Conservation (phyloP, 1,140 invertebrate genomes). For the Drosophila kohkoa region DNA sequence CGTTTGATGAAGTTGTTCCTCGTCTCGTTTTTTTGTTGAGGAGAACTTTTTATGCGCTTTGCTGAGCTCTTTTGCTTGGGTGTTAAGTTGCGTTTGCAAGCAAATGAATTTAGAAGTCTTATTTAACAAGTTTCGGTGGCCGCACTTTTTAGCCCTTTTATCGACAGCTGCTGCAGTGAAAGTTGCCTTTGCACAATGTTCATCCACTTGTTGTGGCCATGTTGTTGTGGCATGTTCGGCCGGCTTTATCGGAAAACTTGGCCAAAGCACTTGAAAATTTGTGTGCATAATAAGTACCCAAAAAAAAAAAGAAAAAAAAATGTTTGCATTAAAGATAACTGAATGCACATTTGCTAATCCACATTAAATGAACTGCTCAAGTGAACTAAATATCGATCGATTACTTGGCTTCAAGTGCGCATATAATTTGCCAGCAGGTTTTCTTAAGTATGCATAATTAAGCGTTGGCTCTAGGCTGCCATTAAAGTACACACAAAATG, state of each 20-base stretch:
- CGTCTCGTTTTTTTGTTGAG: constrained; percentile 32
- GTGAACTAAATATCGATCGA: background rate
- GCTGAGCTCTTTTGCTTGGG: constrained; percentile 55
- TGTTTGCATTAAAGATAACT: constrained; percentile 11
- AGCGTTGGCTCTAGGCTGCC: background rate
- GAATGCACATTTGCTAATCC: background rate
- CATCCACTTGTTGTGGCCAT: constrained; percentile 40
- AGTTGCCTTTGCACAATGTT: constrained; percentile 35
- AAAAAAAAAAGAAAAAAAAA: too few species aligned
- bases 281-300: constrained; percentile 16
- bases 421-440: background rate
- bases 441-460: constrained; percentile 14
- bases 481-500: constrained; percentile 20
- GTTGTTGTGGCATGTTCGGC: constrained; percentile 53
- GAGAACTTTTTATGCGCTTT: constrained; percentile 60
- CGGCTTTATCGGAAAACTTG: constrained; percentile 50
- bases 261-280: constrained; percentile 45
- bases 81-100: constrained; percentile 73
- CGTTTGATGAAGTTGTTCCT: constrained; percentile 74
- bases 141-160: constrained; percentile 43
- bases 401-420: background rate
- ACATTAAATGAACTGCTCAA: constrained; percentile 8
- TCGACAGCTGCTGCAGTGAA: constrained; percentile 69
- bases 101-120: constrained; percentile 83
- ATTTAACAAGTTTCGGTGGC: constrained; percentile 71